Evolutionary conservation across 2,113 vertebrate species (phyloP).

Genomic region (Ovis aries): ARS-UI_Ramb_v3.0 NC_056058.1:45245001-45245500

Average conservation of each 20-base stretch:
- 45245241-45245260: neutral
- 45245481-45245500: neutral
- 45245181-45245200: neutral
- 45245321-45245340: neutral
- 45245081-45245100: neutral
- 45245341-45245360: neutral
- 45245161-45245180: neutral
- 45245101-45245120: neutral
- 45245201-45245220: neutral
- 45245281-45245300: neutral
- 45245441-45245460: neutral
- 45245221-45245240: neutral
- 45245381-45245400: neutral
- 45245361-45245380: neutral
- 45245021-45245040: neutral
- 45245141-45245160: neutral
- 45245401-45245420: neutral
- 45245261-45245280: neutral
- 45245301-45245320: neutral
- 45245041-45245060: neutral
- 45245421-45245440: neutral
- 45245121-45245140: neutral
- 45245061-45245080: neutral
- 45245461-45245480: slow-evolving; percentile 6
- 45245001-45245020: neutral